These are phyloP conservation scores for Phthorimaea operculella DNA, from an alignment of 1,140 invertebrate species.

Conservation along the genomic window DNA sequence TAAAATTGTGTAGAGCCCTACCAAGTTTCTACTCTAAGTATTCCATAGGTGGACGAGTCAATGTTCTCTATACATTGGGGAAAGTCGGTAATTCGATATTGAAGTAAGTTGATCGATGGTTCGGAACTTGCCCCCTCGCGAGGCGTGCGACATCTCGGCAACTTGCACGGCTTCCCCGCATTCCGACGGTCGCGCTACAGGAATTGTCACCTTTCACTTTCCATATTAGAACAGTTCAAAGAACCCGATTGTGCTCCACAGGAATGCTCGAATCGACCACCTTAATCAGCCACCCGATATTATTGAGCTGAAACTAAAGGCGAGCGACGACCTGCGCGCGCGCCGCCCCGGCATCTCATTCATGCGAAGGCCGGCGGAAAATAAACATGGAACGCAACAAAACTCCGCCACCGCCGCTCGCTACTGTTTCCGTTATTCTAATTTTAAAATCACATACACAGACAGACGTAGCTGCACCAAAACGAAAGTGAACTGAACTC, in stretches of 20 bases:
- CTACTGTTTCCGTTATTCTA: constrained; percentile 52
- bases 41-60: no score
- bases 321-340: constrained; percentile 38
- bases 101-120: no score
- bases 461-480: constrained; percentile 13
- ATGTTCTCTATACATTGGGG: no score
- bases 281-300: constrained; percentile 55
- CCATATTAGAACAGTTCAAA: constrained; percentile 40
- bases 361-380: constrained; percentile 52
- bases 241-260: constrained; percentile 29
- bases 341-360: constrained; percentile 40
- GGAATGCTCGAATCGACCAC: constrained; percentile 18
- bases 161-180: constrained; percentile 18
- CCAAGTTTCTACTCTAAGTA: no score
- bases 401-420: constrained; percentile 22
- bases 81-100: no score
- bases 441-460: constrained; percentile 45
- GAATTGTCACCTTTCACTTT: constrained; percentile 53
- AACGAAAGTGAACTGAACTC: constrained; percentile 25
- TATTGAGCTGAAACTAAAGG: constrained; percentile 41
- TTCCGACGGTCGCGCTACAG: constrained; percentile 24
- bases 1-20: no score
- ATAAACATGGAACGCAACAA: constrained; percentile 32
- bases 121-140: not conserved
- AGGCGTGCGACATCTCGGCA: not conserved